phyloP scores from a whole-genome alignment of 1,140 invertebrate genomes.

The Laodelphax striatellus region DNA sequence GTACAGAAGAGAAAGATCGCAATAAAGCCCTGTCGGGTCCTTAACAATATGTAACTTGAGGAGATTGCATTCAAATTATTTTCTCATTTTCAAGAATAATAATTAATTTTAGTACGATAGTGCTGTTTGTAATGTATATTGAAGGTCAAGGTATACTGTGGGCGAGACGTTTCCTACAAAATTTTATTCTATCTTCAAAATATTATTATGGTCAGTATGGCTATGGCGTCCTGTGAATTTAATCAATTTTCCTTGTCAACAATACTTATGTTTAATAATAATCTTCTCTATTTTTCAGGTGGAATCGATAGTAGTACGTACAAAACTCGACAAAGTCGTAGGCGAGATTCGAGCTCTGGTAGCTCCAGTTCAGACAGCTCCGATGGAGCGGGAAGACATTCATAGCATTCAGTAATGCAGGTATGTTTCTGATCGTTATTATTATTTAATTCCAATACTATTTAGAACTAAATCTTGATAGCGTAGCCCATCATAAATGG shows the following conservation, averaged over 20 bases:
- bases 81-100: too few relatives aligned
- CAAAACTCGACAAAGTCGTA: slow-evolving; percentile 6
- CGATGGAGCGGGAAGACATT: slow-evolving; percentile 11
- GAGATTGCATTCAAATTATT: too few relatives aligned
- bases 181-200: too few relatives aligned
- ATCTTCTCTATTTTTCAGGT: slow-evolving; percentile 3
- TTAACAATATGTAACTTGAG: too few relatives aligned
- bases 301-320: not conserved
- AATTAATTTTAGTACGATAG: too few relatives aligned
- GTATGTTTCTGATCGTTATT: not conserved
- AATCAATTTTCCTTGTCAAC: not conserved
- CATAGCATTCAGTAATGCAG: slow-evolving; percentile 11
- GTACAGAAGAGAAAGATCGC: too few relatives aligned
- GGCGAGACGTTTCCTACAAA: too few relatives aligned
- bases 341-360: slow-evolving; percentile 1
- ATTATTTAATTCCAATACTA: not conserved
- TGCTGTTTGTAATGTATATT: too few relatives aligned
- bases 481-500: not conserved
- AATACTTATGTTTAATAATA: too few relatives aligned
- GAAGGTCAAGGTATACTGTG: too few relatives aligned
- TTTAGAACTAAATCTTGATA: not conserved
- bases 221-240: not conserved
- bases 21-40: too few relatives aligned
- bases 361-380: slow-evolving; percentile 10
- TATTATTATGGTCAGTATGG: not conserved